These are phyloP conservation scores for Ptilonorhynchus violaceus DNA, from an alignment of 2,113 vertebrate genomes.

Conservation along the genomic window DNA sequence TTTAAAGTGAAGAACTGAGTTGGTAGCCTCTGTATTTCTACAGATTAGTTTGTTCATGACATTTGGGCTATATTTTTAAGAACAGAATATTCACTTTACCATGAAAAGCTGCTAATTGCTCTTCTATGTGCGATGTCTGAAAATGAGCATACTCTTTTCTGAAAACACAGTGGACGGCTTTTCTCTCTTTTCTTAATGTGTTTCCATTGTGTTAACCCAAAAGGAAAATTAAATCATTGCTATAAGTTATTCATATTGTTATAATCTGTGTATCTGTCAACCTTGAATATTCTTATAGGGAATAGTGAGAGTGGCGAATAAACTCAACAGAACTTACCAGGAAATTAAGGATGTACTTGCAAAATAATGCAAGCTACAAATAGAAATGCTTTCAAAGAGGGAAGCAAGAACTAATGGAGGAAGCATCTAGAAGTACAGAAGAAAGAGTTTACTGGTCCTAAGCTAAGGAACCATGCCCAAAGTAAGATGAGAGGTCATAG, in stretches of 20 bases:
- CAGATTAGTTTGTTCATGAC: neutral
- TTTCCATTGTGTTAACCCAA: neutral
- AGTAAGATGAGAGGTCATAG: neutral
- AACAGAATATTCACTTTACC: neutral
- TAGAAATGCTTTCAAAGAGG: neutral
- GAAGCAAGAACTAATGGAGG: neutral
- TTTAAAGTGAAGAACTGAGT: neutral
- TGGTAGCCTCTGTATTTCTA: neutral
- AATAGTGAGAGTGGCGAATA: neutral
- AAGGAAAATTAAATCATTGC: neutral
- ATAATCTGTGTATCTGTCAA: neutral
- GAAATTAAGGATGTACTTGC: neutral
- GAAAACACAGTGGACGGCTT: neutral
- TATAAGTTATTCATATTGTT: neutral
- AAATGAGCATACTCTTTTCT: neutral
- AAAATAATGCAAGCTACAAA: neutral
- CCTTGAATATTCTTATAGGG: neutral
- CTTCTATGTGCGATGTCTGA: neutral
- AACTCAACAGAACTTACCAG: neutral
- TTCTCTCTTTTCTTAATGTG: neutral
- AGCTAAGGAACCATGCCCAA: neutral
- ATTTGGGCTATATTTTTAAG: neutral
- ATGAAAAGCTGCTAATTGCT: neutral
- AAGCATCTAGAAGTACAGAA: neutral
- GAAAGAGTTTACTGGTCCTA: neutral